Evolutionary conservation across 1,140 invertebrate species (phyloP), one percentile per base, ranked within the genome.

Genomic region (Pentalonia nigronervosa): DNA sequence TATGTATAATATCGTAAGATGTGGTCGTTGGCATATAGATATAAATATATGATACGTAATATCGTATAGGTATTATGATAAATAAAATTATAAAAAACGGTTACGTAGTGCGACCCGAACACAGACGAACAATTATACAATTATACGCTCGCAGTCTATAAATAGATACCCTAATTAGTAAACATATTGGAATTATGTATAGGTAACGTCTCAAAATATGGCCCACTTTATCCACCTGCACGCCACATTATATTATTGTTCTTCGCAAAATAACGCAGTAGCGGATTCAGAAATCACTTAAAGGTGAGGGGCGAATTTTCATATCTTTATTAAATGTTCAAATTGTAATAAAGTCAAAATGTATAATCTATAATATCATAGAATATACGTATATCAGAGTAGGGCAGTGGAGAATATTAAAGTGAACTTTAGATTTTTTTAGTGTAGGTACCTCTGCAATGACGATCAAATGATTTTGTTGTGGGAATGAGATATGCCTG

Each of bases 131-230:
- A n/a, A 67, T 30, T 67, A n/a, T 9, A 11, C 30, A 30, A 76
- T 14, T 76, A 11, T 17, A 76, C 41, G 41, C 9, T 17, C 14
- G n/a, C 60, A 67, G 8, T 76, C 60, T 76, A 76, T n/a, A 76
- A 76, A 76, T 76, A 76, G 60, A 76, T 76, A 76, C 60, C 30
- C 60, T 76, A 76, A n/a, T 76, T 76, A 53, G 50, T 53, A 53
- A 20, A 53, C 50, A 53, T 53, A 76, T 76, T 30, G 60, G 60
- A 76, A 76, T 76, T n/a, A 76, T 76, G 60, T 76, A 34, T 21
- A 53, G 0, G 17, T 41, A 14, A 0, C 21, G 21, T 76, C n/a
- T 30, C n/a, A n/a, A 76, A 76, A 76, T 76, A 76, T 76, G 30
- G 4, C 14, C n/a, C 14, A 14, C 60, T 30, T 34, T 76, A 30